Conservation (phyloP, 2,888 invertebrate genomes). For the Protula sp. region DNA sequence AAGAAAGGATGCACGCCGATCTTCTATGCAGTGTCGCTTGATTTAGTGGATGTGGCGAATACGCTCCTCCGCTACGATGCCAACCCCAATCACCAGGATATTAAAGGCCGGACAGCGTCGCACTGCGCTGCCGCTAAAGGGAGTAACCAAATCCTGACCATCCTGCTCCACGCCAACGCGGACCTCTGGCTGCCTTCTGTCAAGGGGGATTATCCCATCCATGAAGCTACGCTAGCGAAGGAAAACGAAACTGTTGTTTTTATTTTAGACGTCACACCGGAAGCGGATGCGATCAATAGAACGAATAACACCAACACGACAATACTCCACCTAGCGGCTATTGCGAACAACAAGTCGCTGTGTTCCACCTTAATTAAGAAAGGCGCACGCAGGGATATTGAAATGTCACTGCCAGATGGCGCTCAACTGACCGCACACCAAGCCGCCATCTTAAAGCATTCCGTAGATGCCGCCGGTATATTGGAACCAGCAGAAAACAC, state of each 20-base stretch:
- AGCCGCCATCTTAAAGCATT: no score
- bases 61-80: not conserved
- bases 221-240: not conserved
- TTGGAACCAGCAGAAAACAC: no score
- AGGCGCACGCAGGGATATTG: not conserved
- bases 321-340: not conserved
- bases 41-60: not conserved
- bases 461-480: no score
- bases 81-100: not conserved
- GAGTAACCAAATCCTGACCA: not conserved
- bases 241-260: not conserved
- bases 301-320: not conserved
- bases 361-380: not conserved
- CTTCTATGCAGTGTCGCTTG: not conserved
- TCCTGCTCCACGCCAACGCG: not conserved
- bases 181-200: not conserved
- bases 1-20: not conserved
- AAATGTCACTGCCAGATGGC: no score
- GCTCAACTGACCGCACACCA: no score
- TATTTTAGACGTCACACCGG: not conserved
- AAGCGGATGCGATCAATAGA: not conserved
- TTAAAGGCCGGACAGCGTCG: not conserved
- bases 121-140: not conserved
- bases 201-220: not conserved
- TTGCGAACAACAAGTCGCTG: not conserved